Evolutionary conservation across 2,888 invertebrate species (phyloP).

Genomic region (Auanema freiburgensis): DNA sequence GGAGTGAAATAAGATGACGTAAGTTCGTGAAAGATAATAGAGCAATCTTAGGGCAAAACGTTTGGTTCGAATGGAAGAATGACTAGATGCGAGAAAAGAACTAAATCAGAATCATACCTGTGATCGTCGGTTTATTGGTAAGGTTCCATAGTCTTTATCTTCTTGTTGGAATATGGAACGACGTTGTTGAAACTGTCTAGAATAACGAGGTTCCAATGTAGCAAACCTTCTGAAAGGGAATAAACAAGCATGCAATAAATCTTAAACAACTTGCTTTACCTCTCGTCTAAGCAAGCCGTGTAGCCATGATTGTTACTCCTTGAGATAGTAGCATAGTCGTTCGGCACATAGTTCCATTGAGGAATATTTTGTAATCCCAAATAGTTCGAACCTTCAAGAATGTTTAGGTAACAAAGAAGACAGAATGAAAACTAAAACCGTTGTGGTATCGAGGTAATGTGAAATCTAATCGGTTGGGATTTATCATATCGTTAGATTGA

Average conservation of each 20-base stretch:
- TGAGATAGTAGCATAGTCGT: too few relatives aligned
- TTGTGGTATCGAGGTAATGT: not conserved
- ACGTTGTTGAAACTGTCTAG: constrained; percentile 14
- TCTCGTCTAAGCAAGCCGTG: too few relatives aligned
- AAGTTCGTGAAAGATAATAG: too few relatives aligned
- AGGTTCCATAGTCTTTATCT: constrained; percentile 12
- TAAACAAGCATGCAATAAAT: too few relatives aligned
- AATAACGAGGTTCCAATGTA: constrained; percentile 21
- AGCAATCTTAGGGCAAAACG: constrained; percentile 2
- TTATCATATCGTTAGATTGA: not conserved
- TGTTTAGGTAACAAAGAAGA: too few relatives aligned
- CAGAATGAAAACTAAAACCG: too few relatives aligned
- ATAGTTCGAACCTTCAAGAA: too few relatives aligned
- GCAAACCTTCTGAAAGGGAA: constrained; percentile 13
- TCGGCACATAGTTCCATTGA: too few relatives aligned
- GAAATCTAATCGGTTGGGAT: not conserved
- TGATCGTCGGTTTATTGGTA: not conserved
- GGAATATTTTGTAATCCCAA: too few relatives aligned
- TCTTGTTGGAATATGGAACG: constrained; percentile 12
- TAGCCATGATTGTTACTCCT: too few relatives aligned
- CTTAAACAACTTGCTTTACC: too few relatives aligned
- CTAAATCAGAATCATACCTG: not conserved
- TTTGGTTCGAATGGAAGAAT: not conserved
- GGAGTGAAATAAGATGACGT: too few relatives aligned
- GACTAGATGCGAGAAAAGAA: not conserved